A percentile compares a stretch with the other conserved stretches of the same genome.
Evolutionary conservation across 2,888 invertebrate genomes (phyloP).

Genomic region (Diaperis boleti): DNA sequence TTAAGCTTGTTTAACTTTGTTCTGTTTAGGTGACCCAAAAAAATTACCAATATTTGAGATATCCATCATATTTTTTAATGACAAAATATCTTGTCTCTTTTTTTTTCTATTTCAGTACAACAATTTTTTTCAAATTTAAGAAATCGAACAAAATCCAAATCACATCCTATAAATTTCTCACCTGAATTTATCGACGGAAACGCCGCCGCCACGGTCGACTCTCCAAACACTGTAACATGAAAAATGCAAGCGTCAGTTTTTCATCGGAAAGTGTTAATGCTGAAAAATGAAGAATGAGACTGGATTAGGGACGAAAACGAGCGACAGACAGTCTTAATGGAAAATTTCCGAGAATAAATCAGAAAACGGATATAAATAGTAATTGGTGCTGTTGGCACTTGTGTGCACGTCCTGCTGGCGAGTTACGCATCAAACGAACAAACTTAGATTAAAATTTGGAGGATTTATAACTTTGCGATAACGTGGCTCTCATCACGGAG

Average conservation of each 20-base stretch:
- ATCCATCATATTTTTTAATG: no score
- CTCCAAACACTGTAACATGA: conserved; percentile 12
- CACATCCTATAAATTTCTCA: conserved; percentile 34
- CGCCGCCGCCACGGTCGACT: background rate
- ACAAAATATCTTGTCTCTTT: no score
- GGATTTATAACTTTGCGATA: background rate
- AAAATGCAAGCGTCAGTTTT: conserved; percentile 14
- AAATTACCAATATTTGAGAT: no score
- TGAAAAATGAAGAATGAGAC: background rate
- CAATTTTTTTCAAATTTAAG: no score
- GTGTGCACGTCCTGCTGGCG: background rate
- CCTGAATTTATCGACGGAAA: conserved; percentile 13
- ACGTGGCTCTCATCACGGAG: background rate
- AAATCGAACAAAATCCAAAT: no score
- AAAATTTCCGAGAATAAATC: background rate
- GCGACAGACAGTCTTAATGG: background rate
- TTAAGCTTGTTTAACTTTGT: no score
- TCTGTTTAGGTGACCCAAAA: no score
- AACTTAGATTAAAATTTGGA: background rate
- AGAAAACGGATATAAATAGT: background rate
- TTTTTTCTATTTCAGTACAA: no score
- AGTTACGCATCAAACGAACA: background rate
- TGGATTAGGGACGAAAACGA: background rate
- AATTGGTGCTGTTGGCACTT: background rate
- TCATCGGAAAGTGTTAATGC: conserved; percentile 6